Conservation (phyloP, 2,113 vertebrate genomes). For the Tachycineta bicolor region DNA sequence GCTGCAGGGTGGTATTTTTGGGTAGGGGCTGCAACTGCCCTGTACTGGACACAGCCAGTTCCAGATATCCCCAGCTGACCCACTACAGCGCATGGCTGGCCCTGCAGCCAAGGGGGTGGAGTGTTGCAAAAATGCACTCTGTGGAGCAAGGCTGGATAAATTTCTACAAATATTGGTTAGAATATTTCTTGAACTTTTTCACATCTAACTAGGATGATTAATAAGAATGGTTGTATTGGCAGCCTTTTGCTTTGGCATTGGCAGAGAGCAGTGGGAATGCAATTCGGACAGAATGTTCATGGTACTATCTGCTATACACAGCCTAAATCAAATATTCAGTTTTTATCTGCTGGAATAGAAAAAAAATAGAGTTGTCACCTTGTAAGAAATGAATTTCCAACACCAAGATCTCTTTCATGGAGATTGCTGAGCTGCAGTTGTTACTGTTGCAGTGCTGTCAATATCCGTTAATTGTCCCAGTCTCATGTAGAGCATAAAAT, state of each 20-base stretch:
- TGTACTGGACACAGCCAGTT: rapidly evolving
- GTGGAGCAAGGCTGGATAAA: not conserved
- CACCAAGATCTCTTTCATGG: not conserved
- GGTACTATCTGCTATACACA: not conserved
- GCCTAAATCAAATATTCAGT: not conserved
- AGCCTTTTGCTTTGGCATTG: not conserved
- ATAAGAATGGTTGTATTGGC: not conserved
- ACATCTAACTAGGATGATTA: not conserved
- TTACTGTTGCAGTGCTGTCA: not conserved
- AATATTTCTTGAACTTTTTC: not conserved
- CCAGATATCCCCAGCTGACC: rapidly evolving
- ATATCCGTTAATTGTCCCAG: not conserved
- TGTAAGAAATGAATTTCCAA: constrained; percentile 3
- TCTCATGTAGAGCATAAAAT: not conserved
- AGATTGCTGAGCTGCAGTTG: not conserved
- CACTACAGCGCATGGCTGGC: rapidly evolving
- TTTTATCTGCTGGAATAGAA: not conserved
- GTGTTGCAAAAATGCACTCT: not conserved
- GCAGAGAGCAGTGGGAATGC: not conserved
- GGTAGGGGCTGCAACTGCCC: rapidly evolving
- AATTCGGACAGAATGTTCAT: not conserved
- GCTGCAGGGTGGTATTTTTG: not conserved
- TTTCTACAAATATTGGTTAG: not conserved
- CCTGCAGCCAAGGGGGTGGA: rapidly evolving
- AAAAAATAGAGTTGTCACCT: not conserved